Conservation (phyloP, 2,888 invertebrate genomes). For the Lithophane semibrunnea region DNA sequence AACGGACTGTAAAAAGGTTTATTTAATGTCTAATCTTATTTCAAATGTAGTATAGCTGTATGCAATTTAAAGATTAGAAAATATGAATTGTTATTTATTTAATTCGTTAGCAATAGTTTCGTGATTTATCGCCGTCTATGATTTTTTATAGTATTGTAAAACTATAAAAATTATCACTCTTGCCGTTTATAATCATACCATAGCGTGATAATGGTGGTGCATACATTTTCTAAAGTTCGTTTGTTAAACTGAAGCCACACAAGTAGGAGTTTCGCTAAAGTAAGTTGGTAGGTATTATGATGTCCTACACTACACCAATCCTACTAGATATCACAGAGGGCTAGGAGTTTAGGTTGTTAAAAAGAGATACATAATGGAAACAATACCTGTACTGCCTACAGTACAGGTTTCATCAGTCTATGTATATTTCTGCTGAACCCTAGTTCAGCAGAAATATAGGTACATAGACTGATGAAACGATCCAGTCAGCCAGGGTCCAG, state of each 20-base stretch:
- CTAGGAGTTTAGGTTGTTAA: not conserved
- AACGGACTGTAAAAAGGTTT: no score
- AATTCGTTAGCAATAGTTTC: constrained; percentile 12
- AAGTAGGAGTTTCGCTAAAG: not conserved
- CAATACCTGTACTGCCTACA: no score
- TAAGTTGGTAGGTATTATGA: not conserved
- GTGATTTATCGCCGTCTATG: constrained; percentile 4
- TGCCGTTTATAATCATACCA: not conserved
- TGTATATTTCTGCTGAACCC: no score
- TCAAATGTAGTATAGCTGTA: not conserved
- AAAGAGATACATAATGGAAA: not conserved
- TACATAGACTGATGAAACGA: no score
- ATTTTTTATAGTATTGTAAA: constrained; percentile 26
- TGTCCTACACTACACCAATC: not conserved
- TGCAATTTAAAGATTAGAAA: constrained; percentile 27
- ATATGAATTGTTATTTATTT: constrained; percentile 16
- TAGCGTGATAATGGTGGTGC: not conserved
- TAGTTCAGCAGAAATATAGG: not conserved
- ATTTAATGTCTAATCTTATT: no score
- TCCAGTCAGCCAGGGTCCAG: no score
- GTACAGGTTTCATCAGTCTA: no score
- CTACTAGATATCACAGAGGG: not conserved
- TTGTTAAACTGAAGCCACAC: not conserved
- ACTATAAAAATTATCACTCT: constrained; percentile 23
- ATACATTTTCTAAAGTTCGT: not conserved